These are phyloP conservation scores for Chromoteleia sp. DNA, from an alignment of 2,888 invertebrate species.

Conservation along the genomic window DNA sequence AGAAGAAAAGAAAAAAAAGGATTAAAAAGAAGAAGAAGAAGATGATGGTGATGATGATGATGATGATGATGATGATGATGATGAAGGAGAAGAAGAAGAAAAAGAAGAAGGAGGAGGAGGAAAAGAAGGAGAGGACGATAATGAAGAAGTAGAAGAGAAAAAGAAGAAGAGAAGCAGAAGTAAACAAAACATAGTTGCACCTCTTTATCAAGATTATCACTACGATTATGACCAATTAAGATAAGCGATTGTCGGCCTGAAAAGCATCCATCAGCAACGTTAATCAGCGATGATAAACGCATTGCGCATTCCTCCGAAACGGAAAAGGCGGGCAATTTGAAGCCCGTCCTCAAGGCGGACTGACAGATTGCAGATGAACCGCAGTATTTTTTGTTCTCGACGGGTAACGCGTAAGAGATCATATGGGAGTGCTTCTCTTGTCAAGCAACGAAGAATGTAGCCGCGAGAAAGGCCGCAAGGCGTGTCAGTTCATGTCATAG, in stretches of 20 bases:
- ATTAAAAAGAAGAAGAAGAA: too few species aligned
- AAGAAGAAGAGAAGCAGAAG: too few species aligned
- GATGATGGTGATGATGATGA: too few species aligned
- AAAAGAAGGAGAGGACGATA: too few species aligned
- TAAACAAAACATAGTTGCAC: background rate
- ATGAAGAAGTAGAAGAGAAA: too few species aligned
- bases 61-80: too few species aligned
- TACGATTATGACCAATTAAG: slow-evolving; percentile 14
- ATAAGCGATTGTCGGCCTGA: slow-evolving; percentile 18
- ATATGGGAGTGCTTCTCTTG: slow-evolving; percentile 62
- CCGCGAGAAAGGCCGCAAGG: slow-evolving; percentile 67
- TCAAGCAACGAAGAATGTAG: slow-evolving; percentile 61
- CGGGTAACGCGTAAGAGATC: slow-evolving; percentile 24
- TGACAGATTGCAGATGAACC: slow-evolving; percentile 57
- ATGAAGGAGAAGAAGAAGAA: too few species aligned
- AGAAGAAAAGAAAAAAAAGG: too few species aligned
- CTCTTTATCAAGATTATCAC: background rate
- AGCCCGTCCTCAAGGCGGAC: slow-evolving; percentile 23
- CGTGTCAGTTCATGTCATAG: slow-evolving; percentile 64
- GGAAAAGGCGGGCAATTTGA: slow-evolving; percentile 52
- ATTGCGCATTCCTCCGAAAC: slow-evolving; percentile 2
- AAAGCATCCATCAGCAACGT: slow-evolving; percentile 9
- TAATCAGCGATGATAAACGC: slow-evolving; percentile 8
- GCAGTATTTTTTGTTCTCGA: slow-evolving; percentile 33
- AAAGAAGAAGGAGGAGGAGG: too few species aligned